Evolutionary conservation across 2,113 vertebrate species (phyloP).

Genomic region (Chaenocephalus aceratus): DNA sequence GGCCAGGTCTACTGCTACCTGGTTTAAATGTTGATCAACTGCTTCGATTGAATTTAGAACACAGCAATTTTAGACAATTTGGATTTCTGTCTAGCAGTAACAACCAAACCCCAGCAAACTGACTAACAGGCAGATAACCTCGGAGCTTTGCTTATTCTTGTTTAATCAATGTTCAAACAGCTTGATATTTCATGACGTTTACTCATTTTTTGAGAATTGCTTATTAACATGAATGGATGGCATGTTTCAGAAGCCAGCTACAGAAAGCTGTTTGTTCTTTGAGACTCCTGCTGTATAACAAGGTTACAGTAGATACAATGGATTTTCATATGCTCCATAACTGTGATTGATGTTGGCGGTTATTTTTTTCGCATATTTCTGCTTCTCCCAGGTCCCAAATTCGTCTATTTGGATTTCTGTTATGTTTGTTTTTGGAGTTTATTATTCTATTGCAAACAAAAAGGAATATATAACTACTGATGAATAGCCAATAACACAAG

Average conservation of each 20-base stretch:
- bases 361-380: neutral
- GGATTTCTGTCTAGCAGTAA: no score
- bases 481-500: neutral
- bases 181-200: neutral
- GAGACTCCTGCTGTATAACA: neutral
- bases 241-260: neutral
- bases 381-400: no score
- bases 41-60: neutral
- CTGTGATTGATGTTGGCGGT: neutral
- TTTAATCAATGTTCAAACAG: neutral
- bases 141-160: neutral
- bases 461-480: neutral
- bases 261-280: neutral
- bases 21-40: constrained; percentile 4
- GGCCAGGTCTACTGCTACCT: neutral
- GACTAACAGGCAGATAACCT: neutral
- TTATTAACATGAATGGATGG: neutral
- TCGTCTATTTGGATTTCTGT: no score
- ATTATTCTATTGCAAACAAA: no score
- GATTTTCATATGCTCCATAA: neutral
- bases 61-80: no score
- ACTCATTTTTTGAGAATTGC: neutral
- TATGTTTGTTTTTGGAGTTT: no score
- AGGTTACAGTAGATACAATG: neutral
- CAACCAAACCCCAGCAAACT: neutral